Percentiles rank a stretch among this genome's conserved stretches.
These are phyloP conservation scores for Drosophila pallidifrons DNA, from an alignment of 1,140 invertebrate genomes.

Conservation along the genomic window DNA sequence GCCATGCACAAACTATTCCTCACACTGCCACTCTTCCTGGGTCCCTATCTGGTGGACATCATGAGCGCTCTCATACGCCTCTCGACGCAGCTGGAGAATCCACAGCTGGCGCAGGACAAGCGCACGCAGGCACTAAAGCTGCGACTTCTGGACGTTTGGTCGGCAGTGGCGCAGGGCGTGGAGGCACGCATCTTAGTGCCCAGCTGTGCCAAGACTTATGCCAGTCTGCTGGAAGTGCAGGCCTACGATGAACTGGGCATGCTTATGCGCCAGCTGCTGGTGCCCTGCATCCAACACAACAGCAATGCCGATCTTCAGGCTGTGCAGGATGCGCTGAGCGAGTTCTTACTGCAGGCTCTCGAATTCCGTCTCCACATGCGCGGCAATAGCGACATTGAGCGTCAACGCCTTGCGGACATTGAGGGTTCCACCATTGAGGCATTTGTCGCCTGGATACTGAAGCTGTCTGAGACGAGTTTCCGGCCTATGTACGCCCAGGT, in stretches of 20 bases:
- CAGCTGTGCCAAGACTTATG: constrained; percentile 89
- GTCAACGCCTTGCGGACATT: constrained; percentile 61
- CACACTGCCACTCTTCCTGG: constrained; percentile 92
- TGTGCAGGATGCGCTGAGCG: constrained; percentile 88
- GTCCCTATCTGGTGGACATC: constrained; percentile 92
- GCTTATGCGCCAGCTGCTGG: constrained; percentile 89
- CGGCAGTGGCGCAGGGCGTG: constrained; percentile 89
- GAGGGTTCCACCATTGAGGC: constrained; percentile 91
- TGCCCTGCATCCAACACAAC: constrained; percentile 89
- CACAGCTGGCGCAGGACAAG: constrained; percentile 71
- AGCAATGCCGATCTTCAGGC: constrained; percentile 87
- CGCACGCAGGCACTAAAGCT: constrained; percentile 86
- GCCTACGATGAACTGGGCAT: constrained; percentile 88
- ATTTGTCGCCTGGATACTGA: constrained; percentile 91
- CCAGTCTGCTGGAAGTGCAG: constrained; percentile 87
- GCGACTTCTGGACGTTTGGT: constrained; percentile 88
- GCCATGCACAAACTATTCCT: constrained; percentile 92
- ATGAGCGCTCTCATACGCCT: constrained; percentile 86
- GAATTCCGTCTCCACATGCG: constrained; percentile 87
- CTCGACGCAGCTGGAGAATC: constrained; percentile 59
- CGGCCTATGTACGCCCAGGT: constrained; percentile 94
- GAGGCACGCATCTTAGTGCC: constrained; percentile 92
- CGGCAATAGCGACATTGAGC: constrained; percentile 53
- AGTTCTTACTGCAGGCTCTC: constrained; percentile 91
- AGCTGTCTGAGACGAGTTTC: constrained; percentile 95